phyloP scores from a whole-genome alignment of 1,140 invertebrate genomes.

The Oryctes rhinoceros region DNA sequence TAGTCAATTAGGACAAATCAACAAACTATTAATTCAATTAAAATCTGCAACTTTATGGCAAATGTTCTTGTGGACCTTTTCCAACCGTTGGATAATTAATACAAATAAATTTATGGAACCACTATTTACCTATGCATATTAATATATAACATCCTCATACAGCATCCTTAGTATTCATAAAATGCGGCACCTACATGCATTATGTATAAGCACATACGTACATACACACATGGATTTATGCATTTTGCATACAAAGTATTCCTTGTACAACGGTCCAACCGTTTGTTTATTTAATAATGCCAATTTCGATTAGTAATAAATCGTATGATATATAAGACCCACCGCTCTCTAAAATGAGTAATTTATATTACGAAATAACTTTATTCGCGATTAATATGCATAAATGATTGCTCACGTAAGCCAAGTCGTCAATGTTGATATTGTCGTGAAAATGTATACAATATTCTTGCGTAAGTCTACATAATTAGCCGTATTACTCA shows the following conservation, averaged over 20 bases:
- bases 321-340: not conserved
- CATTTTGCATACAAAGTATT: not conserved
- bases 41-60: no score
- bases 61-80: no score
- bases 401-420: not conserved
- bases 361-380: constrained; percentile 11
- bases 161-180: no score
- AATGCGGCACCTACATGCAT: not conserved
- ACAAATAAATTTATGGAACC: no score
- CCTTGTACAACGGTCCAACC: not conserved
- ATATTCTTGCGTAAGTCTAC: not conserved
- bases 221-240: not conserved
- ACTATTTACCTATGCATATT: no score
- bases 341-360: not conserved
- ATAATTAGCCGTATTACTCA: not conserved
- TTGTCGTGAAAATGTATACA: not conserved
- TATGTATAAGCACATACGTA: not conserved
- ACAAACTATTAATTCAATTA: no score
- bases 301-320: not conserved
- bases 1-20: no score
- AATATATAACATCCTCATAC: no score
- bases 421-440: not conserved
- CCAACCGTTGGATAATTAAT: no score
- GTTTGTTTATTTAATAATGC: not conserved
- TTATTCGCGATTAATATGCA: not conserved